phyloP scores from a whole-genome alignment of 2,797 vertebrate genomes.

The Morus bassanus region DNA sequence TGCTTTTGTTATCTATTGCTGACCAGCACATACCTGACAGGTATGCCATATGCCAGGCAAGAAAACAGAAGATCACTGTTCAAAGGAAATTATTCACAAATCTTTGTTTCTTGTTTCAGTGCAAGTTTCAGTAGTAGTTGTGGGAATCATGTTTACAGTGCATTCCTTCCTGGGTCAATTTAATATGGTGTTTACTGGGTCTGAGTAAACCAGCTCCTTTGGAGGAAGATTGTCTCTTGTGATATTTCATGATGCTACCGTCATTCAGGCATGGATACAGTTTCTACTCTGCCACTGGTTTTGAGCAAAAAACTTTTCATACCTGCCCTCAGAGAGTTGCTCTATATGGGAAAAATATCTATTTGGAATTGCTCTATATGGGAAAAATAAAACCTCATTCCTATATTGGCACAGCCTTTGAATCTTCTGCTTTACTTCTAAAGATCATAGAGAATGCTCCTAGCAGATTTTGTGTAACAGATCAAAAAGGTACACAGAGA shows the following conservation, averaged over 20 bases:
- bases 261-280: not conserved
- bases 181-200: not conserved
- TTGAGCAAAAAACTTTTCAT: conserved; percentile 7
- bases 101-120: not conserved
- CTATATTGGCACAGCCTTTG: not conserved
- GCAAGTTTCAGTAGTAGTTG: not conserved
- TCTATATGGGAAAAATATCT: not conserved
- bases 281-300: not conserved
- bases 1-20: not conserved
- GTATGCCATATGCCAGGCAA: not conserved
- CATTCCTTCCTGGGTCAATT: not conserved
- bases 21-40: not conserved
- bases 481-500: conserved; percentile 3
- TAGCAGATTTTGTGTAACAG: not conserved
- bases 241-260: not conserved
- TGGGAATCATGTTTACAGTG: not conserved
- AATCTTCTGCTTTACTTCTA: conserved; percentile 15
- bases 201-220: not conserved
- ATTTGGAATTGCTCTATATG: not conserved
- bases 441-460: conserved; percentile 2
- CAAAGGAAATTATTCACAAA: not conserved
- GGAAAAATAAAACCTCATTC: conserved; percentile 19
- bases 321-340: not conserved
- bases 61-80: not conserved
- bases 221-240: not conserved